Conservation (phyloP, 2,113 vertebrate genomes). For the Oxyura jamaicensis region DNA sequence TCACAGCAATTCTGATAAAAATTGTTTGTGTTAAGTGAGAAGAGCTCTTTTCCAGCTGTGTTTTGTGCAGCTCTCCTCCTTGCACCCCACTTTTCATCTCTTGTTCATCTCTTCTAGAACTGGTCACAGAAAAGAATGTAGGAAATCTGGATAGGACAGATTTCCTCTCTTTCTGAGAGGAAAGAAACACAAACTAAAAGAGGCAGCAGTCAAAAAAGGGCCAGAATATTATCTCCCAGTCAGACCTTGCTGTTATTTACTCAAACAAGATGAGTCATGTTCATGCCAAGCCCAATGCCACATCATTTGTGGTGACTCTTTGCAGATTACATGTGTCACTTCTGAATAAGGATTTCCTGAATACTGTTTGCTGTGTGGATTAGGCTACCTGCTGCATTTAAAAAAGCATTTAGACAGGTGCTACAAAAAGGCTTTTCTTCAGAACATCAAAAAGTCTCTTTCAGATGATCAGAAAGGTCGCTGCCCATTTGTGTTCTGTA, state of each 20-base stretch:
- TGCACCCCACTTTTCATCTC: not conserved
- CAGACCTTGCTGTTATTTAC: not conserved
- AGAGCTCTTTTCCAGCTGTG: not conserved
- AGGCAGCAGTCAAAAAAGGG: no score
- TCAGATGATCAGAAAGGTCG: not conserved
- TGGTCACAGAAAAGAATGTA: not conserved
- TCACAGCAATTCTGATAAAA: not conserved
- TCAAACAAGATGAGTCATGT: constrained; percentile 13
- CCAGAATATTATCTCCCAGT: not conserved
- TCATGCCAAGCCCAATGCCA: not conserved
- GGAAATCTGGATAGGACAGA: not conserved
- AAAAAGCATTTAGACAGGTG: not conserved
- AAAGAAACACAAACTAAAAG: no score
- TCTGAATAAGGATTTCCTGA: not conserved
- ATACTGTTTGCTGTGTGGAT: not conserved
- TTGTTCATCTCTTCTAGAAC: not conserved
- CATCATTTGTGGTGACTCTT: not conserved
- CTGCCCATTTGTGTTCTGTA: not conserved
- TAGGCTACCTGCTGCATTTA: not conserved
- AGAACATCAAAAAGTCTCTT: not conserved
- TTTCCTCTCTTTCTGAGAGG: not conserved
- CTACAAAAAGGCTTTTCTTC: not conserved
- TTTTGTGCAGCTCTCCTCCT: not conserved
- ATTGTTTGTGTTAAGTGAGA: not conserved
- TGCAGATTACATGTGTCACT: not conserved